phyloP scores from a whole-genome alignment of 2,113 vertebrate species.

The Antidorcas marsupialis region DNA sequence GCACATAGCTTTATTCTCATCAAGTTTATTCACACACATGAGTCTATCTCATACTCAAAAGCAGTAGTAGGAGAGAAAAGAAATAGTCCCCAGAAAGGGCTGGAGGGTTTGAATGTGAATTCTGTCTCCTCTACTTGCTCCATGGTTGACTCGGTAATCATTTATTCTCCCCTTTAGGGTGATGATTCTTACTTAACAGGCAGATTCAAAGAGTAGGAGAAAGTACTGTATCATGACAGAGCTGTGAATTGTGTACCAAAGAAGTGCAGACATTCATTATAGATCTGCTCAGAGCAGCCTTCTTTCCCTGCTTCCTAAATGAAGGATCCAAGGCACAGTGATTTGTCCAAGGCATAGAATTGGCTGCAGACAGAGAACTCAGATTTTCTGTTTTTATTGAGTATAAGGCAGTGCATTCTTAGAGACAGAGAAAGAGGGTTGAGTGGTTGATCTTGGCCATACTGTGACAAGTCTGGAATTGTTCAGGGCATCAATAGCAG shows the following conservation, averaged over 20 bases:
- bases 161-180: neutral
- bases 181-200: neutral
- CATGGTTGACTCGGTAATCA: neutral
- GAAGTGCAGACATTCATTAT: neutral
- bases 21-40: neutral
- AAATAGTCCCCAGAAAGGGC: neutral
- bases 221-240: neutral
- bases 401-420: neutral
- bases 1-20: neutral
- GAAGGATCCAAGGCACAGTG: neutral
- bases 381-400: slow-evolving; percentile 10
- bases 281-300: neutral
- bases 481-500: neutral
- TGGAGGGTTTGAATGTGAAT: neutral
- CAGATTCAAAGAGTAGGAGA: neutral
- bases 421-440: neutral
- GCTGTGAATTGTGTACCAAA: neutral
- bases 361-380: neutral
- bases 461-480: neutral
- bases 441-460: neutral
- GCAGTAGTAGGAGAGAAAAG: neutral
- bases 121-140: neutral
- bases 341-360: neutral
- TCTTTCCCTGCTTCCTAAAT: neutral
- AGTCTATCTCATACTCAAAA: neutral